Conservation (phyloP, 1,140 invertebrate genomes). For the Spodoptera litura region DNA sequence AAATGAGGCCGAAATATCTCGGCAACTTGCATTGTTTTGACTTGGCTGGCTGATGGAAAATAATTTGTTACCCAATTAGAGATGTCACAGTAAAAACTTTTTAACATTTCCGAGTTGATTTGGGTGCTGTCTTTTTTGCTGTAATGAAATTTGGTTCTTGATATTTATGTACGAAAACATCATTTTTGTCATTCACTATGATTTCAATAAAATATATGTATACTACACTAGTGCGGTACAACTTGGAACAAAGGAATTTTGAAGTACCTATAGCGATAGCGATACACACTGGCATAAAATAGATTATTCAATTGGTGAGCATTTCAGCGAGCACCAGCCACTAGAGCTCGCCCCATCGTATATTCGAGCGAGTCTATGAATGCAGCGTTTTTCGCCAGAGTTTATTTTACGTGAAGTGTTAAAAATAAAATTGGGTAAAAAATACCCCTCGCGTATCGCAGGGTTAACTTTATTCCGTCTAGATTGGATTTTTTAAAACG, state of each 20-base stretch:
- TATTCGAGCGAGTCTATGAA: conserved; percentile 50
- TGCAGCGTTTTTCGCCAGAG: conserved; percentile 48
- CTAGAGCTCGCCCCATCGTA: conserved; percentile 46
- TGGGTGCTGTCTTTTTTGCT: not conserved
- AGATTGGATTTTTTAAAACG: conserved; percentile 42
- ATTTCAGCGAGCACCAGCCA: conserved; percentile 54
- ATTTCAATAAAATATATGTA: not conserved
- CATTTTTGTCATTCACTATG: not conserved
- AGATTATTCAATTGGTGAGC: conserved; percentile 71
- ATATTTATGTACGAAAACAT: not conserved
- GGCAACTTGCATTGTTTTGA: conserved; percentile 43
- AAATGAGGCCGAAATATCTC: conserved; percentile 18
- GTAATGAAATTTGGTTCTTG: not conserved
- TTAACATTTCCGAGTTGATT: conserved; percentile 8
- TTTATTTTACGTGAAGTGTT: conserved; percentile 50
- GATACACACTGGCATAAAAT: conserved; percentile 46
- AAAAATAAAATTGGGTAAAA: conserved; percentile 50
- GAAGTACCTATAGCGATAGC: conserved; percentile 1
- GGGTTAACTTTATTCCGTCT: conserved; percentile 45
- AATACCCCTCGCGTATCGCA: conserved; percentile 40
- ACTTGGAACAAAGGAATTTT: conserved; percentile 14
- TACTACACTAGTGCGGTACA: not conserved
- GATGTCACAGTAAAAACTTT: conserved; percentile 14
- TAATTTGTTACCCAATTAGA: conserved; percentile 34
- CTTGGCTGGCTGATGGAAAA: conserved; percentile 25